Evolutionary conservation across 2,113 vertebrate species (phyloP).

Genomic region (Eurystomus gularis): DNA sequence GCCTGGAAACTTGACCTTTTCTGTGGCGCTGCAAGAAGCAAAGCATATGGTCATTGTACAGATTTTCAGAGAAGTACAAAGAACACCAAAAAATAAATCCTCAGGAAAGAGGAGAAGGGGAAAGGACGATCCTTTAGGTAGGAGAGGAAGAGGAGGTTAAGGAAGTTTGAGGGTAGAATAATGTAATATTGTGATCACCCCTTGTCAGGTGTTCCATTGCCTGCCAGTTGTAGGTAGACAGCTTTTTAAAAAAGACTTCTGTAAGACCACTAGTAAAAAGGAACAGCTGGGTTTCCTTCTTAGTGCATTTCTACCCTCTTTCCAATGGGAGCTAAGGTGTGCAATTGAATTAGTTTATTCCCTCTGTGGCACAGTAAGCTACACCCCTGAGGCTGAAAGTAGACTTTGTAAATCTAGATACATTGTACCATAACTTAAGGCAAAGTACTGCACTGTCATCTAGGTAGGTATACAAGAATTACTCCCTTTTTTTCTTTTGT

Average conservation of each 20-base stretch:
- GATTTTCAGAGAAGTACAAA: background rate
- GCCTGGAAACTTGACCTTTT: background rate
- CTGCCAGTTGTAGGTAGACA: background rate
- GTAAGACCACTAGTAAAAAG: background rate
- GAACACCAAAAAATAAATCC: background rate
- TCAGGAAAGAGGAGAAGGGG: background rate
- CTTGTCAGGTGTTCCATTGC: background rate
- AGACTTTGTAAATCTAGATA: background rate
- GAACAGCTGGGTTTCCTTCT: background rate
- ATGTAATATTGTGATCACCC: background rate
- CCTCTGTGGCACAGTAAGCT: background rate
- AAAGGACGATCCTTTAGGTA: background rate
- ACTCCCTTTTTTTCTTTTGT: background rate
- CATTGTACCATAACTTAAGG: background rate
- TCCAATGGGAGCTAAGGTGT: background rate
- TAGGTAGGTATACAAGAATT: background rate
- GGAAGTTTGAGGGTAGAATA: background rate
- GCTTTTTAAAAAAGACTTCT: background rate
- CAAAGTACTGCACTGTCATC: background rate
- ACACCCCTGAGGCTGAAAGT: background rate
- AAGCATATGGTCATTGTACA: background rate
- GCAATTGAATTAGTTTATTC: background rate
- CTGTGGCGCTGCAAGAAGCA: background rate
- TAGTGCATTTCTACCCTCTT: background rate
- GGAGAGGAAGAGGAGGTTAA: background rate